These are phyloP conservation scores for Drosophila buzzatii DNA, from an alignment of 2,888 invertebrate species.

Conservation along the genomic window DNA sequence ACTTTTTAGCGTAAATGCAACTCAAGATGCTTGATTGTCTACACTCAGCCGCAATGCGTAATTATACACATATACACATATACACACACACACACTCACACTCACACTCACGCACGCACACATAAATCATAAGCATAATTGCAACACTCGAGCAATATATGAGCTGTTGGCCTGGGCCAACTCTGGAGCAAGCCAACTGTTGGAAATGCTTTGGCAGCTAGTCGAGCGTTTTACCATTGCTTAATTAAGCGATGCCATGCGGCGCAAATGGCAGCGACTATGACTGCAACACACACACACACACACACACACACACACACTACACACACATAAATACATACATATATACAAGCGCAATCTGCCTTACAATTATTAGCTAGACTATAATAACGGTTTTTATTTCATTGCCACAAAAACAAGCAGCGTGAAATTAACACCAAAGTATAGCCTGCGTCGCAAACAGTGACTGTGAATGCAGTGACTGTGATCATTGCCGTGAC, in stretches of 20 bases:
- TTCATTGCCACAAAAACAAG: constrained; percentile 57
- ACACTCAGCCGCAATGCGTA: constrained; percentile 13
- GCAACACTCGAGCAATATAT: constrained; percentile 35
- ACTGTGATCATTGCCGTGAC: constrained; percentile 22
- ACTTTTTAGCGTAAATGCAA: constrained; percentile 16
- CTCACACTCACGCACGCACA: constrained; percentile 1
- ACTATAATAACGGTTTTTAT: constrained; percentile 64
- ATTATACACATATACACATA: constrained; percentile 8
- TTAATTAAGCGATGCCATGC: constrained; percentile 69
- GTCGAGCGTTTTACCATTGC: constrained; percentile 48
- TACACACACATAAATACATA: constrained; percentile 12
- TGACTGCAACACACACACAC: constrained; percentile 29
- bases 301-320: neutral
- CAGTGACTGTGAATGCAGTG: constrained; percentile 15
- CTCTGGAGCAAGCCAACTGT: constrained; percentile 10
- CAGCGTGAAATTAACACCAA: constrained; percentile 51
- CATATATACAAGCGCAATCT: constrained; percentile 11
- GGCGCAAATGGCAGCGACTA: constrained; percentile 53
- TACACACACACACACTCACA: neutral
- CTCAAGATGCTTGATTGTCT: constrained; percentile 2
- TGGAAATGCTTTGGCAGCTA: constrained; percentile 35
- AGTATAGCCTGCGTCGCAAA: neutral
- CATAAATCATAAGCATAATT: constrained; percentile 65
- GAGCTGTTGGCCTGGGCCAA: constrained; percentile 18
- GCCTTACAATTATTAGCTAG: constrained; percentile 59